phyloP scores from a whole-genome alignment of 2,113 vertebrate species.

The Phalacrocorax pelagicus region DNA sequence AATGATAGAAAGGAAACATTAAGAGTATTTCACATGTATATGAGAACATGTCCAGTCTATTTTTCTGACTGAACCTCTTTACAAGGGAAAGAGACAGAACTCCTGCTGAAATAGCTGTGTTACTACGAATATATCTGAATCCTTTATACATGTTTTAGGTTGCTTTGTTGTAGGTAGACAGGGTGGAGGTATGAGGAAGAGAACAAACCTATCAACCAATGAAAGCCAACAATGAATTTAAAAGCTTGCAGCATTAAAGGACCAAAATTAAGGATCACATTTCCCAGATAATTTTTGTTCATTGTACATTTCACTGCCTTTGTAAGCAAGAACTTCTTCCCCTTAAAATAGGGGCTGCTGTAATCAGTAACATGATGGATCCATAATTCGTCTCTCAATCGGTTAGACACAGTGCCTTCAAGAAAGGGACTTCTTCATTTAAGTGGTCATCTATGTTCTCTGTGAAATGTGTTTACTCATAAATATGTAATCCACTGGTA shows the following conservation, averaged over 20 bases:
- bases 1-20: background rate
- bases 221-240: background rate
- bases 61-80: background rate
- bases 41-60: background rate
- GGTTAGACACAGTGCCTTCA: background rate
- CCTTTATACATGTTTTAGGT: background rate
- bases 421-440: background rate
- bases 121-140: background rate
- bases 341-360: background rate
- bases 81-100: background rate
- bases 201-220: background rate
- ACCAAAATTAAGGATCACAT: background rate
- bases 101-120: background rate
- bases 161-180: background rate
- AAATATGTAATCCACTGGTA: slow-evolving; percentile 1
- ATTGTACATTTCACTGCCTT: background rate
- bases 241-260: background rate
- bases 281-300: background rate
- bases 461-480: slow-evolving; percentile 45
- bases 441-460: background rate
- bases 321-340: background rate
- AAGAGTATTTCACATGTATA: background rate
- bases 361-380: background rate
- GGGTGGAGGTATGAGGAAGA: background rate
- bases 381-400: background rate